Evolutionary conservation across 1,140 invertebrate species (phyloP).

Genomic region (Drosophila tani): DNA sequence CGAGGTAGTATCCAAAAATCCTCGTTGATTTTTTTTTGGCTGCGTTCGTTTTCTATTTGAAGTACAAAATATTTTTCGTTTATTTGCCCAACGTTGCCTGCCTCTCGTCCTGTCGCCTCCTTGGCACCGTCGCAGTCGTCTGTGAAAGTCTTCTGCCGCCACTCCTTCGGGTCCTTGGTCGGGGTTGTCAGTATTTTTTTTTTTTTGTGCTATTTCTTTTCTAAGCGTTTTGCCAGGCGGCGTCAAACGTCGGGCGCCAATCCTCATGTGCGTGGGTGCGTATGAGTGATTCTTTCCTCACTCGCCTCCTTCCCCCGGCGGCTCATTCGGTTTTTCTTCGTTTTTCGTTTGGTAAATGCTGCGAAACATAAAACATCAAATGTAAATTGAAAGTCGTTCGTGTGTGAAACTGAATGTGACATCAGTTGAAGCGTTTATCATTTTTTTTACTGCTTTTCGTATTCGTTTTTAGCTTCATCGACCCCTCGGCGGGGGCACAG

Average conservation of each 20-base stretch:
- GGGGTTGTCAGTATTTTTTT: conserved; percentile 29
- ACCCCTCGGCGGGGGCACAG: conserved; percentile 4
- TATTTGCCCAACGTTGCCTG: conserved; percentile 60
- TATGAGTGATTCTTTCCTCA: conserved; percentile 76
- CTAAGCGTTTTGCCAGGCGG: conserved; percentile 59
- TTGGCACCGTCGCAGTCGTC: conserved; percentile 62
- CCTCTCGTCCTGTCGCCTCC: conserved; percentile 41
- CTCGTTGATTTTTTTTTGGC: not conserved
- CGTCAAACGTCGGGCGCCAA: conserved; percentile 57
- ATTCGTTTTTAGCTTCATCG: conserved; percentile 56
- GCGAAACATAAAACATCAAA: conserved; percentile 84
- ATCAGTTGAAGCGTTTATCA: conserved; percentile 84
- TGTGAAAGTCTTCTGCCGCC: conserved; percentile 11
- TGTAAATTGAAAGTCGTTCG: conserved; percentile 84
- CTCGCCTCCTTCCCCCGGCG: not conserved
- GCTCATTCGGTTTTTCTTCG: conserved; percentile 21
- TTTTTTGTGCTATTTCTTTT: conserved; percentile 45
- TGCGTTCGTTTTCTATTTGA: conserved; percentile 58
- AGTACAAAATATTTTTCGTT: conserved; percentile 78
- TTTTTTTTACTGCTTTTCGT: conserved; percentile 79
- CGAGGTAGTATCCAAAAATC: not conserved
- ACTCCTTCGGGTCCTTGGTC: conserved; percentile 26
- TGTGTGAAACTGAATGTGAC: conserved; percentile 84
- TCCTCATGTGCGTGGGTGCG: conserved; percentile 76
- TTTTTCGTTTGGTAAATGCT: conserved; percentile 74